phyloP scores from a whole-genome alignment of 2,113 vertebrate species.

The Oplegnathus fasciatus region DNA sequence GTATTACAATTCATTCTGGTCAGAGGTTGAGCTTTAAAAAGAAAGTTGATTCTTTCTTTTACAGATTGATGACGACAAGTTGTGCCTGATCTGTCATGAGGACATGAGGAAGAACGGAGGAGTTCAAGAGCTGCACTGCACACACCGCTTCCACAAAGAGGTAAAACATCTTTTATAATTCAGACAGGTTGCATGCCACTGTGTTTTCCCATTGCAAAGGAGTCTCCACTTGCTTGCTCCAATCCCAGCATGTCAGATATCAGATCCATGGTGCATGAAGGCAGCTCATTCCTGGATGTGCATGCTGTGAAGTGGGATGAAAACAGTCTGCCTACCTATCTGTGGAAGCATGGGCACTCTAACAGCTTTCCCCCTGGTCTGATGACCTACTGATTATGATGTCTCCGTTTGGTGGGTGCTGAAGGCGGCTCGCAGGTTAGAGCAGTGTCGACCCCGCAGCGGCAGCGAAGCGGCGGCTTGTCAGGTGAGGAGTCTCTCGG shows the following conservation, averaged over 20 bases:
- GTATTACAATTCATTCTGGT: background rate
- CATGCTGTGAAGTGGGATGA: conserved; percentile 46
- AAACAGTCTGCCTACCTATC: conserved; percentile 17
- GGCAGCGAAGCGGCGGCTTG: conserved; percentile 62
- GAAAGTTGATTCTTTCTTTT: background rate
- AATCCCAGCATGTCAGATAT: conserved; percentile 54
- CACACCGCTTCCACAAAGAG: conserved; percentile 83
- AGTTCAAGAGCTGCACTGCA: conserved; percentile 74
- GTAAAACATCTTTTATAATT: conserved; percentile 37
- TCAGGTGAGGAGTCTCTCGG: conserved; percentile 52
- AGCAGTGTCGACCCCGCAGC: conserved; percentile 58
- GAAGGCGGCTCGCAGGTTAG: conserved; percentile 69
- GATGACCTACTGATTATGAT: conserved; percentile 29
- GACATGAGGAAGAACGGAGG: conserved; percentile 62
- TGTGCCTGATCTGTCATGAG: conserved; percentile 79
- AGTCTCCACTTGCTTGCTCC: background rate
- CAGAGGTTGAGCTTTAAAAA: background rate
- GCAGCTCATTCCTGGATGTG: conserved; percentile 20
- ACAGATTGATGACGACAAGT: conserved; percentile 71
- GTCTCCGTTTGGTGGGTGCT: conserved; percentile 53
- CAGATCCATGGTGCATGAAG: conserved; percentile 33
- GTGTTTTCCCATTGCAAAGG: background rate
- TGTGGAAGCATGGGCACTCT: conserved; percentile 30
- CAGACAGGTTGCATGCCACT: background rate
- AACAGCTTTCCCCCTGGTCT: background rate